Evolutionary conservation across 2,888 invertebrate species (phyloP).

Genomic region (Standfussiana lucernea): DNA sequence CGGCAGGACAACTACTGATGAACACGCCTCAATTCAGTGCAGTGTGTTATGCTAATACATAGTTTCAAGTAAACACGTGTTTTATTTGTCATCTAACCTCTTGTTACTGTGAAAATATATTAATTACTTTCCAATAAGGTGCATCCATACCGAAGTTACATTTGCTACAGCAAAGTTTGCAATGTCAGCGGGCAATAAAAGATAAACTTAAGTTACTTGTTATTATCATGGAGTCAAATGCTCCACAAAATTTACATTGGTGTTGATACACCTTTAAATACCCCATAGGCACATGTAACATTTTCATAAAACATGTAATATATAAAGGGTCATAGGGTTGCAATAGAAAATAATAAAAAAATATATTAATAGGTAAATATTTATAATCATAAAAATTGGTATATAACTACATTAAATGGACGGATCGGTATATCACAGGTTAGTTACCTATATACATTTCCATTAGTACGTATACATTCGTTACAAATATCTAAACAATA

Average conservation of each 20-base stretch:
- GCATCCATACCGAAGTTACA: background rate
- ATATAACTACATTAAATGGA: slow-evolving; percentile 80
- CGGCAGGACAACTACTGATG: slow-evolving; percentile 55
- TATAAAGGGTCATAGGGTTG: background rate
- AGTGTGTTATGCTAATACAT: slow-evolving; percentile 69
- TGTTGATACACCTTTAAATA: background rate
- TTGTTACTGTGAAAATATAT: background rate
- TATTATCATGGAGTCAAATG: background rate
- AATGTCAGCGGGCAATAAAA: background rate
- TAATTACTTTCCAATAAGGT: background rate
- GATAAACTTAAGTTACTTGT: background rate
- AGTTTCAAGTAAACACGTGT: slow-evolving; percentile 57
- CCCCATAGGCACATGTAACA: background rate
- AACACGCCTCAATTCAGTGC: slow-evolving; percentile 65
- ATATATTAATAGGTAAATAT: slow-evolving; percentile 68
- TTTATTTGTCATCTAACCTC: slow-evolving; percentile 52
- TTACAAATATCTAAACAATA: slow-evolving; percentile 54
- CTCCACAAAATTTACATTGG: background rate
- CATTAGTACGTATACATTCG: slow-evolving; percentile 68
- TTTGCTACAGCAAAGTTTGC: background rate
- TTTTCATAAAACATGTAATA: background rate
- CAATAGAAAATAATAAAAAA: slow-evolving; percentile 42
- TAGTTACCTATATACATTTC: slow-evolving; percentile 82
- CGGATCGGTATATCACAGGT: slow-evolving; percentile 89
- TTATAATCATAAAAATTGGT: slow-evolving; percentile 68